A percentile compares a stretch with the other conserved stretches of the same genome.
These are phyloP conservation scores for Danio jaintianensis DNA, from an alignment of 2,797 vertebrate species.

Conservation along the genomic window DNA sequence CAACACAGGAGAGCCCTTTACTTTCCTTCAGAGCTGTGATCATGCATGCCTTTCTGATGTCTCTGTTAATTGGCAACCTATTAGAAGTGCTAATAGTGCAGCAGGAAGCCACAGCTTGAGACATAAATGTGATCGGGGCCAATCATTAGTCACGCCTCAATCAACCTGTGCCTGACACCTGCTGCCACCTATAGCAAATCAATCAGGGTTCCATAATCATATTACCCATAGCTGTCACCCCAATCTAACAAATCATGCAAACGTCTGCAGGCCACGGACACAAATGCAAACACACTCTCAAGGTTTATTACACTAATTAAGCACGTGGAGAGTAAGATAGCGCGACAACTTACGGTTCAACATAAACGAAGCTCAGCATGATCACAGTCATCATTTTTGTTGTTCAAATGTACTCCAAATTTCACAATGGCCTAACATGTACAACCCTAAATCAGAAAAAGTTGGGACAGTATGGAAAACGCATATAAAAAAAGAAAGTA, in stretches of 20 bases:
- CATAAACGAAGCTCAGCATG: neutral
- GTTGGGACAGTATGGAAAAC: no score
- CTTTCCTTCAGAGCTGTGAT: constrained; percentile 26
- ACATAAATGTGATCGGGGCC: constrained; percentile 59
- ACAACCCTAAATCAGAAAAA: no score
- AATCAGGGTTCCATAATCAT: constrained; percentile 68
- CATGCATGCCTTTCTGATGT: constrained; percentile 43
- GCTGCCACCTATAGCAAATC: constrained; percentile 65
- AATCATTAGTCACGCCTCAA: constrained; percentile 70
- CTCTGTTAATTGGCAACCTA: constrained; percentile 59
- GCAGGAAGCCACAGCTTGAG: constrained; percentile 42
- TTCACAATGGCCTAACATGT: no score
- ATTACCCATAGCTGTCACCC: constrained; percentile 59
- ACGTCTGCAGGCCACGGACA: constrained; percentile 25
- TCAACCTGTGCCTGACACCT: constrained; percentile 71
- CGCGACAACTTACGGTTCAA: constrained; percentile 16
- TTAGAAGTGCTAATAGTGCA: constrained; percentile 61
- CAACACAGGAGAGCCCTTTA: neutral
- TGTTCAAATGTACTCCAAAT: no score
- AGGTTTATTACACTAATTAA: neutral
- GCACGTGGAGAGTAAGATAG: neutral
- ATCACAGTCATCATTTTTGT: neutral
- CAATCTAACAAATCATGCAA: constrained; percentile 59
- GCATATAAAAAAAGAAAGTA: no score
- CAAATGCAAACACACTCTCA: constrained; percentile 35